Base-by-base conservation (phyloP, 1,140 invertebrate species). In the Saxidomus purpurata region DNA sequence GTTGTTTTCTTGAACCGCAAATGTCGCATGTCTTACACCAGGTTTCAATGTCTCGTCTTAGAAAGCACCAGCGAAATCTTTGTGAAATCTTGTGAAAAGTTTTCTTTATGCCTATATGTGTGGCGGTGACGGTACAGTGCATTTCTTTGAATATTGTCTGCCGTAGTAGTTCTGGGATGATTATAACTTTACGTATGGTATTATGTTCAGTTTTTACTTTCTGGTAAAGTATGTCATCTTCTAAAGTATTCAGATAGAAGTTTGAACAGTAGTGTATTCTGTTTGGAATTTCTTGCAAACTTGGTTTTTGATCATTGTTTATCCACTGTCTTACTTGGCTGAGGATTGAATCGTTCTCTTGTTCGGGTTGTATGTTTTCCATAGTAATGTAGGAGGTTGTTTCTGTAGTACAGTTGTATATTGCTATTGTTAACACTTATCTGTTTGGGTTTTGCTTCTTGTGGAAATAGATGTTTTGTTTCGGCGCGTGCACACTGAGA, bases 191-290 rank as follows among this genome's bases (percentile, higher is more conserved):
- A 43, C 28, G 36, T 40, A 79, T 22, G 28, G 28, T 22, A 28
- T 79, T 38, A 8, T 47, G 19, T 49, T 79, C 47, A 19, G 76
- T 79, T 19, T 22, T 15, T 47, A 79, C 43, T 17, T 79, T 79
- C 52, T 79, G 76, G 31, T 49, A 31, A 13, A 79, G n/a, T 47
- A 49, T 28, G n/a, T 52, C 31, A 28, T 79, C 47, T 9, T 79
- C 76, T n/a, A 79, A 8, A n/a, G 36, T 40, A 52, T 52, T n/a
- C 31, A 79, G 47, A 25, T 25, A n/a, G 43, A 79, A 79, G 47
- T 79, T 79, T n/a, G 25, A 38, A 59, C 81, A 83, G 28, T 67
- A 83, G 47, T 83, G 38, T 83, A 63, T 55, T 38, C 11, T 83
- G 6, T 43, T 67, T 40, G 22, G 81, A 17, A 83, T 83, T 25